phyloP scores from a whole-genome alignment of 1,140 invertebrate genomes.

The Phymastichus coffea region DNA sequence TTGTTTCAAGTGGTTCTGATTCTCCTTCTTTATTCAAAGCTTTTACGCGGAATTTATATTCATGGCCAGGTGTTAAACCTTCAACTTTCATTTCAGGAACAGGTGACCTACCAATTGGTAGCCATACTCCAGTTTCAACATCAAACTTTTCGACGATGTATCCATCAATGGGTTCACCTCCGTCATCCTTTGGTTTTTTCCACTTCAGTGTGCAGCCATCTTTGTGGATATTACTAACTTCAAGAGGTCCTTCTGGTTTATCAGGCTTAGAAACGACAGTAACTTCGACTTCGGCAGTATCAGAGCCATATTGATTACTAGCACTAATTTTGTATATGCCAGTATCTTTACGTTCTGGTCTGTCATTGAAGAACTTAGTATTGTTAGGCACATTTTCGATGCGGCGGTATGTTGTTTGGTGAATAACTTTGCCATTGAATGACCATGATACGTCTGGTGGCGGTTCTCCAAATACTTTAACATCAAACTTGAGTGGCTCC shows the following conservation, averaged over 20 bases:
- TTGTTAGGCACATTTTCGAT: constrained; percentile 87
- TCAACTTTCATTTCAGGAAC: constrained; percentile 86
- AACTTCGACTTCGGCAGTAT: constrained; percentile 88
- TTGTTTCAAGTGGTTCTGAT: constrained; percentile 93
- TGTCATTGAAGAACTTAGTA: constrained; percentile 81
- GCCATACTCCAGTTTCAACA: constrained; percentile 85
- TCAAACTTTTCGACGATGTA: constrained; percentile 97
- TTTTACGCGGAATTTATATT: constrained; percentile 97
- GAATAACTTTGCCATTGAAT: constrained; percentile 63
- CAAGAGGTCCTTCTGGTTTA: constrained; percentile 91
- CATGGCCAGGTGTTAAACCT: constrained; percentile 87
- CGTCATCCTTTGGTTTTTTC: constrained; percentile 98
- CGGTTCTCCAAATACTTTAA: constrained; percentile 83
- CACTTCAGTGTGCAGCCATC: constrained; percentile 95
- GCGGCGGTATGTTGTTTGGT: constrained; percentile 58
- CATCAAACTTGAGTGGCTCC: constrained; percentile 80
- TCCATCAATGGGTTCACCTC: constrained; percentile 90
- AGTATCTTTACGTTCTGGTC: constrained; percentile 79
- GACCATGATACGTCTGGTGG: constrained; percentile 76
- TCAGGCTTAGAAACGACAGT: constrained; percentile 87
- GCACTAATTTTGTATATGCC: constrained; percentile 85
- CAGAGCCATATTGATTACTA: constrained; percentile 82
- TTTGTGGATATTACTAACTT: constrained; percentile 92
- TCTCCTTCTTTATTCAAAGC: constrained; percentile 96
- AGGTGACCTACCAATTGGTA: constrained; percentile 80